A percentile compares a stretch with the other conserved stretches of the same genome.
phyloP scores from a whole-genome alignment of 2,113 vertebrate species.

The Myrmecophaga tridactyla region DNA sequence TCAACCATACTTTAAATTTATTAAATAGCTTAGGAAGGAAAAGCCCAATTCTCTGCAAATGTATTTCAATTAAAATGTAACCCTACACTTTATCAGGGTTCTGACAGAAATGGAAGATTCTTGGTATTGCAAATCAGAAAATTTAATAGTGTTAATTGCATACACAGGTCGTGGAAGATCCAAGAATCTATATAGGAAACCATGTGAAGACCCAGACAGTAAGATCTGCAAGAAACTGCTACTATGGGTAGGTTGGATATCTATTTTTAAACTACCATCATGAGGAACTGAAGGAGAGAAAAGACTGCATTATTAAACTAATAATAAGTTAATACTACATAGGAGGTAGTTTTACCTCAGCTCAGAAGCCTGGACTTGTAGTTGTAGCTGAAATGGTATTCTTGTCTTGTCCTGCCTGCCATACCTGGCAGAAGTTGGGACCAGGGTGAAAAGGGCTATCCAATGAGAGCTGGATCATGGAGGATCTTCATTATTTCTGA shows the following conservation, averaged over 20 bases:
- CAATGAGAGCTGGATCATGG: not conserved
- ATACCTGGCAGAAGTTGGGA: not conserved
- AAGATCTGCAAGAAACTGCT: not conserved
- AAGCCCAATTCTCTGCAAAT: not conserved
- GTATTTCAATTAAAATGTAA: conserved; percentile 17
- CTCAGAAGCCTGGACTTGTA: not conserved
- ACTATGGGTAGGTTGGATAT: not conserved
- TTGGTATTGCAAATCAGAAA: not conserved
- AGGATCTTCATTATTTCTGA: not conserved
- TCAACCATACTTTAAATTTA: not conserved
- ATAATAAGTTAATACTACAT: too few relatives aligned
- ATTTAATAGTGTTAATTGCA: not conserved
- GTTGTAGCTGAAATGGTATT: not conserved
- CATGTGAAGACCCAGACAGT: not conserved
- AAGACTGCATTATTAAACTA: not conserved
- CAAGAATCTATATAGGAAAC: not conserved
- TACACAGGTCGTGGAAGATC: not conserved
- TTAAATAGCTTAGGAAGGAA: not conserved
- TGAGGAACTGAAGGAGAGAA: not conserved
- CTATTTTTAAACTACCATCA: not conserved
- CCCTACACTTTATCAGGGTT: not conserved
- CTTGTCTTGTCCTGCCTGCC: not conserved
- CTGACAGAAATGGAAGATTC: conserved; percentile 5
- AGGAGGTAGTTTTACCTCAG: not conserved
- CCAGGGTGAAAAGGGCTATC: too few relatives aligned